Conservation (phyloP, 2,888 invertebrate species). For the Odontothrips loti region DNA sequence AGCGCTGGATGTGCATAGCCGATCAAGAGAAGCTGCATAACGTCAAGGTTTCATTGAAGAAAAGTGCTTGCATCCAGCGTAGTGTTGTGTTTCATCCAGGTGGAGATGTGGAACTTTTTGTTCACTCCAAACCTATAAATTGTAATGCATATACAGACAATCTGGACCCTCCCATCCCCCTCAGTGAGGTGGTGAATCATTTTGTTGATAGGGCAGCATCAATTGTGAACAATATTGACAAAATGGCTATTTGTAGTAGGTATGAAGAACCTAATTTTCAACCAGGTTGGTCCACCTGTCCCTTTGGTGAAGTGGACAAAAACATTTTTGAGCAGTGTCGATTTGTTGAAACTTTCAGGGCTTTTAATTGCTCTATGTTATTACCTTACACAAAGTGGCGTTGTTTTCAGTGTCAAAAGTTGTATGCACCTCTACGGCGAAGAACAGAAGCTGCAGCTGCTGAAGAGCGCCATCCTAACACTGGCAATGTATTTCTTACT, state of each 20-base stretch:
- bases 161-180: background rate
- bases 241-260: background rate
- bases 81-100: background rate
- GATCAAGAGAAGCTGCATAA: background rate
- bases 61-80: conserved; percentile 11
- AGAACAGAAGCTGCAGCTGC: background rate
- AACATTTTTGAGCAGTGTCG: background rate
- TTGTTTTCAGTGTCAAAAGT: too few relatives aligned
- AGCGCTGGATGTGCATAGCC: background rate
- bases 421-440: background rate
- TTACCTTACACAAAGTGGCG: too few relatives aligned
- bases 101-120: background rate
- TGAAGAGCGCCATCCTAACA: conserved; percentile 1
- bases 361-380: background rate
- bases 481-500: background rate
- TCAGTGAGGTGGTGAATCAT: background rate
- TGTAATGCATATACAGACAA: background rate
- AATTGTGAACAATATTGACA: background rate
- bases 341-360: conserved; percentile 1
- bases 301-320: conserved; percentile 6
- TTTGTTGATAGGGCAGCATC: background rate
- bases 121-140: background rate
- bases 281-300: background rate
- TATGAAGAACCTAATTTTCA: background rate
- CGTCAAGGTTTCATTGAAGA: background rate